These are phyloP conservation scores for Thymallus thymallus DNA, from an alignment of 2,113 vertebrate genomes.

Conservation along the genomic window DNA sequence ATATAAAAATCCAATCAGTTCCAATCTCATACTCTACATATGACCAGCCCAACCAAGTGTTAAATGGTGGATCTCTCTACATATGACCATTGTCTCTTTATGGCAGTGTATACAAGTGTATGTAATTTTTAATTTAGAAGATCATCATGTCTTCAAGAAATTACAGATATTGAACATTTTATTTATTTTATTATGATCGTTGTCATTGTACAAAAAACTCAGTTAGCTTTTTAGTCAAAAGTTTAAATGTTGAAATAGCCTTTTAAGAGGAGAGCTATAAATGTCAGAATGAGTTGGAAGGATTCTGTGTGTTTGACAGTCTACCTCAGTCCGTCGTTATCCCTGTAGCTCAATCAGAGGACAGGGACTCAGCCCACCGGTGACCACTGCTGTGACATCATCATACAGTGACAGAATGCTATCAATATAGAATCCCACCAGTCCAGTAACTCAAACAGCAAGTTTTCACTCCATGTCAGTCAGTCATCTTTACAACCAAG, in stretches of 20 bases:
- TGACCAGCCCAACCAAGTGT: not conserved
- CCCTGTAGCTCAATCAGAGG: no score
- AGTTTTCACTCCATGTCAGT: no score
- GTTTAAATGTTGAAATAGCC: slow-evolving; percentile 44
- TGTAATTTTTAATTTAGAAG: no score
- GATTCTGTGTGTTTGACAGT: slow-evolving; percentile 81
- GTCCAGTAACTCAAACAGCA: no score
- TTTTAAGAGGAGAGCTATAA: slow-evolving; percentile 54
- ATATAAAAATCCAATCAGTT: not conserved
- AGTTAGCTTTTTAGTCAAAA: slow-evolving; percentile 61
- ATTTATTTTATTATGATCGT: slow-evolving; percentile 91
- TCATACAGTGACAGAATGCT: no score
- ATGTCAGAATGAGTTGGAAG: slow-evolving; percentile 22
- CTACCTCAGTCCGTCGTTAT: slow-evolving; percentile 78
- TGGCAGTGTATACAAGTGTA: not conserved
- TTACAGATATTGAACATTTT: slow-evolving; percentile 64
- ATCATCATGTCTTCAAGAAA: slow-evolving; percentile 79
- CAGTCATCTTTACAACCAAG: no score
- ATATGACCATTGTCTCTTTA: slow-evolving; percentile 27
- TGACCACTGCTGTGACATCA: no score
- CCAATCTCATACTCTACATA: slow-evolving; percentile 11
- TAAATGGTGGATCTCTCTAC: not conserved
- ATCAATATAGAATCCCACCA: no score
- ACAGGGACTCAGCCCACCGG: no score
- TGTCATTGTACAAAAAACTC: slow-evolving; percentile 79